Evolutionary conservation across 1,140 invertebrate species (phyloP).

Genomic region (Tetraneura akinire): DNA sequence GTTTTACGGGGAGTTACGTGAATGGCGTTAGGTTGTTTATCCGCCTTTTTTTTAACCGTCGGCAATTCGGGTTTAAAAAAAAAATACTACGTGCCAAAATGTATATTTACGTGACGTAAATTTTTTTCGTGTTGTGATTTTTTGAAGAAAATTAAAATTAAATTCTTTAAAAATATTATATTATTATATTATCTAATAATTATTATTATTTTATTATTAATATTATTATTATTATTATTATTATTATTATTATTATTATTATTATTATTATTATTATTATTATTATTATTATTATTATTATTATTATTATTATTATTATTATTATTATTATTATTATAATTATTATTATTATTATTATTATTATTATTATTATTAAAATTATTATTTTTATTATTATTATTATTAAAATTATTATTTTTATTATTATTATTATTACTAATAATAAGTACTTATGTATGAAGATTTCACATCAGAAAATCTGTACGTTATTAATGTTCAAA

Average conservation of each 20-base stretch:
- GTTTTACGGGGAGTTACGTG: background rate
- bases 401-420: no score
- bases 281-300: no score
- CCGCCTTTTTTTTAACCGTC: background rate
- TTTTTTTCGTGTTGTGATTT: constrained; percentile 35
- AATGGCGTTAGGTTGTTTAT: background rate
- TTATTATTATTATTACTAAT: no score
- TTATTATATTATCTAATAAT: background rate
- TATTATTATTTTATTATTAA: no score
- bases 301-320: no score
- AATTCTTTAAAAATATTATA: constrained; percentile 15
- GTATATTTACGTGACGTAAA: background rate
- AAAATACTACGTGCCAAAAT: constrained; percentile 33
- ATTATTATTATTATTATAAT: no score
- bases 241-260: no score
- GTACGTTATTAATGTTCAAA: constrained; percentile 12
- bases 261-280: no score
- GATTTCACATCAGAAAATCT: background rate
- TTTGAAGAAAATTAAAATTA: background rate
- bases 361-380: no score
- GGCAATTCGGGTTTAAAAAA: background rate
- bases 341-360: no score
- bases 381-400: no score
- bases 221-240: no score
- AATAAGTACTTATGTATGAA: background rate